Conservation (phyloP, 92 coral and sea anemone genomes). For the Muricea muricata region DNA sequence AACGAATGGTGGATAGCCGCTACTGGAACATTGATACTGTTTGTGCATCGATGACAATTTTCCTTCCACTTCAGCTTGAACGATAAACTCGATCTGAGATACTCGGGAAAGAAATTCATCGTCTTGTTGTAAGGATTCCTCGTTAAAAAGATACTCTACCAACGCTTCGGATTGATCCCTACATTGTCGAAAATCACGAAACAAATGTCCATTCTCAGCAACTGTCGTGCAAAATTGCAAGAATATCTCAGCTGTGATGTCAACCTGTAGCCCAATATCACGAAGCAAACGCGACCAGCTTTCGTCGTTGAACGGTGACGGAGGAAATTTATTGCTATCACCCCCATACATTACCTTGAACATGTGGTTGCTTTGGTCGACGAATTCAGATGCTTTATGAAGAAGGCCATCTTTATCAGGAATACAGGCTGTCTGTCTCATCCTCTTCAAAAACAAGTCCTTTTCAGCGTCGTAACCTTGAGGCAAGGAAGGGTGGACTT, state of each 20-base stretch:
- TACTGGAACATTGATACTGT: constrained; percentile 73
- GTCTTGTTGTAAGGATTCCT: constrained; percentile 78
- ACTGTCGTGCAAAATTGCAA: constrained; percentile 76
- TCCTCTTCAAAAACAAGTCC: constrained; percentile 64
- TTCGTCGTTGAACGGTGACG: constrained; percentile 67
- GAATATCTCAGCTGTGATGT: constrained; percentile 79
- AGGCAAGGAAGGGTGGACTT: constrained; percentile 61
- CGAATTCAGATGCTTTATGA: constrained; percentile 64
- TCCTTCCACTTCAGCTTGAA: constrained; percentile 65
- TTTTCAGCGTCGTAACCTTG: constrained; percentile 71
- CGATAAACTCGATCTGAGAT: constrained; percentile 83
- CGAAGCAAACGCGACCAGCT: constrained; percentile 82
- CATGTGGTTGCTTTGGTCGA: constrained; percentile 84
- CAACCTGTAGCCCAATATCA: constrained; percentile 79
- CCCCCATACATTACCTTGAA: constrained; percentile 74
- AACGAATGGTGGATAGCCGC: constrained; percentile 74
- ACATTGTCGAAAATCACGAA: constrained; percentile 19
- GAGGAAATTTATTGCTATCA: constrained; percentile 71
- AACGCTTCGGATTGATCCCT: constrained; percentile 70
- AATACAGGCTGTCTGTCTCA: constrained; percentile 70
- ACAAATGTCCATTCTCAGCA: constrained; percentile 66
- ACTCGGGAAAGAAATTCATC: constrained; percentile 74
- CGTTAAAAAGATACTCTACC: constrained; percentile 71
- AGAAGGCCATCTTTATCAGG: constrained; percentile 74
- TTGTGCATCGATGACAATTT: constrained; percentile 71